Evolutionary conservation across 2,888 invertebrate genomes (phyloP).

Genomic region (Eurytoma adleriae): DNA sequence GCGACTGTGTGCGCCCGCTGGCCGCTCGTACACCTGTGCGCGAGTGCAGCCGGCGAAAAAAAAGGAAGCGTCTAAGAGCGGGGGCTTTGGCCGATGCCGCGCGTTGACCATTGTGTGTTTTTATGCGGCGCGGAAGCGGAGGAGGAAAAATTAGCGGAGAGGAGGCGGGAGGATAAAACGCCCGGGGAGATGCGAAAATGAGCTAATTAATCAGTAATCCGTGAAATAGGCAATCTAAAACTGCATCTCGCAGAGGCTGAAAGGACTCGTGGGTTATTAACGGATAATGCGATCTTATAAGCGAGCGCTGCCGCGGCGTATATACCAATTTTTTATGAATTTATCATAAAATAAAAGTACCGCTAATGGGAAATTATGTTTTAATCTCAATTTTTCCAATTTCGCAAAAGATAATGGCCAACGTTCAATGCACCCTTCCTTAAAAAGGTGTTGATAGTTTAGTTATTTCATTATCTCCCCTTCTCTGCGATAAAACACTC

Average conservation of each 20-base stretch:
- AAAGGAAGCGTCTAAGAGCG: not conserved
- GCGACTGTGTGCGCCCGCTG: not conserved
- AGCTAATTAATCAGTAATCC: conserved; percentile 51
- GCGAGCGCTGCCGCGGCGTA: not conserved
- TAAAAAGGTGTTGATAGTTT: not conserved
- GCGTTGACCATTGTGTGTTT: not conserved
- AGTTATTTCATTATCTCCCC: not conserved
- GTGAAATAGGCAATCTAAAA: conserved; percentile 43
- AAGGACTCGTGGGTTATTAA: conserved; percentile 1
- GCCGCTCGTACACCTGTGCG: not conserved
- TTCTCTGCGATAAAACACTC: not conserved
- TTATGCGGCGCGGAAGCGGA: not conserved
- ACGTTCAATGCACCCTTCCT: not conserved
- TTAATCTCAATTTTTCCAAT: conserved; percentile 19
- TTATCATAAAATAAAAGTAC: too few species aligned
- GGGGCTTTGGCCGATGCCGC: not conserved
- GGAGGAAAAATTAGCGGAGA: conserved; percentile 7
- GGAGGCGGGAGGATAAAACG: not conserved
- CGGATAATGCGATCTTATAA: conserved; percentile 26
- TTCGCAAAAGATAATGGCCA: not conserved
- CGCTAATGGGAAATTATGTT: conserved; percentile 6
- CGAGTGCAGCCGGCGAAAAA: not conserved
- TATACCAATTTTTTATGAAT: not conserved
- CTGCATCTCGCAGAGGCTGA: not conserved
- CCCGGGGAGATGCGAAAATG: conserved; percentile 7